phyloP scores from a whole-genome alignment of 2,113 vertebrate species.

The Chaetodon auriga region DNA sequence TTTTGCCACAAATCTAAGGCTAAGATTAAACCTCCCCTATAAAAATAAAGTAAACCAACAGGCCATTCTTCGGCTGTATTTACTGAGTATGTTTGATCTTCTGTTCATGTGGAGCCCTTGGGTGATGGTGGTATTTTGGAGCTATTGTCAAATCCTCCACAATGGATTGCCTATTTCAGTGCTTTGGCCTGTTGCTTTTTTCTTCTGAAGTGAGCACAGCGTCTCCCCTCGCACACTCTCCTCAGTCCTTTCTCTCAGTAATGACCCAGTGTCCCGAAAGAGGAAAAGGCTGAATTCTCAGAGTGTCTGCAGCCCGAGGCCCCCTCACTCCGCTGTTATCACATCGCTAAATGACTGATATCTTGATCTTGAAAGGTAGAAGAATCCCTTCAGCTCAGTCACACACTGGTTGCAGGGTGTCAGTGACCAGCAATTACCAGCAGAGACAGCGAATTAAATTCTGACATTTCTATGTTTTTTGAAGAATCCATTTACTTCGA shows the following conservation, averaged over 20 bases:
- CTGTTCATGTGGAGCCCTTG: conserved; percentile 1
- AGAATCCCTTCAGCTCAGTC: conserved; percentile 1
- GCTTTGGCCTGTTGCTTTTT: not conserved
- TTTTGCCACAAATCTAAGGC: not conserved
- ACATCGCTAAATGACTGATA: conserved; percentile 60
- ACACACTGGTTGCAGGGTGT: not conserved
- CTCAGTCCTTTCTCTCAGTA: conserved; percentile 7
- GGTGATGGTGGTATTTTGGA: conserved; percentile 35
- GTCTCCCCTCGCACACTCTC: not conserved
- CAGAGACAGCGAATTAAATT: not conserved
- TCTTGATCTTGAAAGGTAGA: conserved; percentile 42
- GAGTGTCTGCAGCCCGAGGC: conserved; percentile 35
- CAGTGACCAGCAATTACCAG: conserved; percentile 1
- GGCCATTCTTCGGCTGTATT: not conserved
- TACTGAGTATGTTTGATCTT: conserved; percentile 28
- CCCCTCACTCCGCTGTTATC: not conserved
- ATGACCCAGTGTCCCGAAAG: conserved; percentile 29
- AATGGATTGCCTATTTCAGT: not conserved
- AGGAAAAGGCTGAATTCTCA: conserved; percentile 44
- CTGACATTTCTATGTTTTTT: conserved; percentile 24
- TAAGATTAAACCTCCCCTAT: not conserved
- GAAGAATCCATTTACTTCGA: not conserved
- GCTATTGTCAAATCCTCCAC: conserved; percentile 25
- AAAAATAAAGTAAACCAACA: not conserved
- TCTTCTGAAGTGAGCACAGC: conserved; percentile 4